phyloP scores from a whole-genome alignment of 2,113 vertebrate species.

The Bos javanicus region DNA sequence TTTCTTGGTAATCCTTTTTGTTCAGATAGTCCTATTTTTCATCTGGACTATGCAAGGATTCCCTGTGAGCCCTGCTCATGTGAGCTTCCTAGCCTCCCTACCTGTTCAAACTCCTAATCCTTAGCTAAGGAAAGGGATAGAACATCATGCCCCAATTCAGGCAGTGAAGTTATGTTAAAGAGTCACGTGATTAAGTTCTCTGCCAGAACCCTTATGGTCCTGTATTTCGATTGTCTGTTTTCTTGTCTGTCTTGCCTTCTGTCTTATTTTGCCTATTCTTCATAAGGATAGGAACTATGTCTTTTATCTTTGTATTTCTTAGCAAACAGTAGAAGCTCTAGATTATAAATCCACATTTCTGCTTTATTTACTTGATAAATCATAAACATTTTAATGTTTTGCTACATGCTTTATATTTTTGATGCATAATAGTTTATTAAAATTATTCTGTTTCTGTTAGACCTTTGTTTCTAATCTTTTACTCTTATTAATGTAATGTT shows the following conservation, averaged over 20 bases:
- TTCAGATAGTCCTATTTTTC: neutral
- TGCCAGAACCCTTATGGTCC: neutral
- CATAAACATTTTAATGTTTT: conserved; percentile 15
- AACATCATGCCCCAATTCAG: neutral
- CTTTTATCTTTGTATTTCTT: conserved; percentile 28
- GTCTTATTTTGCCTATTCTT: neutral
- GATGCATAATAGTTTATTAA: neutral
- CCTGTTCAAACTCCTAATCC: neutral
- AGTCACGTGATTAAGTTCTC: neutral
- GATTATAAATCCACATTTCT: neutral
- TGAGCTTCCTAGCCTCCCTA: neutral
- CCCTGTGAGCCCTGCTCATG: neutral
- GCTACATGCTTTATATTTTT: neutral
- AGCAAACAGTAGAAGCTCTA: neutral
- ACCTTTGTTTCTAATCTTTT: conserved; percentile 16
- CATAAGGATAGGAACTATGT: neutral
- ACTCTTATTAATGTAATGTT: conserved; percentile 12
- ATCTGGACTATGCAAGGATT: neutral
- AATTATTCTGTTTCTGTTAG: conserved; percentile 13
- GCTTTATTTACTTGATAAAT: neutral
- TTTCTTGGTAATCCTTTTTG: neutral
- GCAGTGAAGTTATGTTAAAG: neutral
- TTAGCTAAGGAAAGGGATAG: neutral
- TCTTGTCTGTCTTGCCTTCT: neutral
- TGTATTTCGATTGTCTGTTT: neutral